Evolutionary conservation across 1,140 invertebrate species (phyloP).

Genomic region (Drosophila repleta): DNA sequence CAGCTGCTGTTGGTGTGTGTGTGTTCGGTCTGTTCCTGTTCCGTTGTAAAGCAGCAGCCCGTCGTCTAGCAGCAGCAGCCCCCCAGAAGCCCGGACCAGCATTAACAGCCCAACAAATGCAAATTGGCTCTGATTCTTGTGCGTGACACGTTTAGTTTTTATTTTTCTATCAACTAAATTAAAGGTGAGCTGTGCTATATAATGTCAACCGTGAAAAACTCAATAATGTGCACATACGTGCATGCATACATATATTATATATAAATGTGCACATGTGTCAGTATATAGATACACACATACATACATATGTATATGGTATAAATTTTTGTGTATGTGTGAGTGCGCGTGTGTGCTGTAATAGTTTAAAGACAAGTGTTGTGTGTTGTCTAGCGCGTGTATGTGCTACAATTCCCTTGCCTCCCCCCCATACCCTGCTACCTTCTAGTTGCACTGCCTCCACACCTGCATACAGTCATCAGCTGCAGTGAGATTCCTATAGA

Average conservation of each 20-base stretch:
- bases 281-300: constrained; percentile 23
- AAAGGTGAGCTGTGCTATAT: constrained; percentile 37
- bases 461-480: constrained; percentile 25
- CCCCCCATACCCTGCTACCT: too few species aligned
- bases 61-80: constrained; percentile 46
- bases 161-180: constrained; percentile 37
- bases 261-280: constrained; percentile 1
- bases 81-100: constrained; percentile 39
- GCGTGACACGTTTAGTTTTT: constrained; percentile 48
- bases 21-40: constrained; percentile 49
- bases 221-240: constrained; percentile 70
- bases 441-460: neutral
- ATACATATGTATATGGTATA: neutral
- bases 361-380: constrained; percentile 48
- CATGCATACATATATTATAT: constrained; percentile 34
- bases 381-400: constrained; percentile 35
- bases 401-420: constrained; percentile 42
- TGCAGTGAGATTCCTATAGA: constrained; percentile 41
- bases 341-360: constrained; percentile 58
- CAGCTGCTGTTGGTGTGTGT: constrained; percentile 47
- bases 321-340: constrained; percentile 4
- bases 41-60: constrained; percentile 48
- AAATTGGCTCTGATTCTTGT: constrained; percentile 42
- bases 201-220: constrained; percentile 58
- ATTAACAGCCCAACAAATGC: constrained; percentile 45